These are phyloP conservation scores for Netelia virgata DNA, from an alignment of 2,888 invertebrate species.

Conservation along the genomic window DNA sequence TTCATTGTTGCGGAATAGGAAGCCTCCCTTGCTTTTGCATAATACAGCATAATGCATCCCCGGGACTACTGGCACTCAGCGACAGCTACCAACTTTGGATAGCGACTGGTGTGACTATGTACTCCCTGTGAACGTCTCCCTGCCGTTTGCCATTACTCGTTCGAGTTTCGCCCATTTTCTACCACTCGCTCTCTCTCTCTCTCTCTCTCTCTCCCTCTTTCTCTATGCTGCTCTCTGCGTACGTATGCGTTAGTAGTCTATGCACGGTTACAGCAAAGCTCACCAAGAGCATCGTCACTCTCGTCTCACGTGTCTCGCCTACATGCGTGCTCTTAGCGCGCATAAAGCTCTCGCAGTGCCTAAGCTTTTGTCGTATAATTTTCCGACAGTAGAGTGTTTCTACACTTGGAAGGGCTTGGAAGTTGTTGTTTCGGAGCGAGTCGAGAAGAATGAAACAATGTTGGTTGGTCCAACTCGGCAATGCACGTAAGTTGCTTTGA, in stretches of 20 bases:
- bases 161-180: no score
- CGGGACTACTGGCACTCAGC: constrained; percentile 13
- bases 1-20: constrained; percentile 65
- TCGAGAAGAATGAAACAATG: neutral
- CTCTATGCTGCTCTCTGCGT: no score
- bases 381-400: neutral
- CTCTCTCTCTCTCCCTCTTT: no score
- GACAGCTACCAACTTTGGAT: constrained; percentile 38
- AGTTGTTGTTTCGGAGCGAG: neutral
- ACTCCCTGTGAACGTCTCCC: no score
- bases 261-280: no score
- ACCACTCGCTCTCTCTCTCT: no score
- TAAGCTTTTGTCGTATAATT: neutral
- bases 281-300: no score
- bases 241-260: no score
- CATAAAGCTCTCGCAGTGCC: neutral
- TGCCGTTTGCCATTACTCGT: no score
- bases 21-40: constrained; percentile 54
- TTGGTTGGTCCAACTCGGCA: neutral
- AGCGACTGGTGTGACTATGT: neutral
- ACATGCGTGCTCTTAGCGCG: neutral
- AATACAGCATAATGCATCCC: constrained; percentile 62
- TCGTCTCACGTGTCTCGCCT: no score
- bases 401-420: constrained; percentile 4
- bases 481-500: neutral